These are phyloP conservation scores for Heliconius ethilla DNA, from an alignment of 2,888 invertebrate species.

Conservation along the genomic window DNA sequence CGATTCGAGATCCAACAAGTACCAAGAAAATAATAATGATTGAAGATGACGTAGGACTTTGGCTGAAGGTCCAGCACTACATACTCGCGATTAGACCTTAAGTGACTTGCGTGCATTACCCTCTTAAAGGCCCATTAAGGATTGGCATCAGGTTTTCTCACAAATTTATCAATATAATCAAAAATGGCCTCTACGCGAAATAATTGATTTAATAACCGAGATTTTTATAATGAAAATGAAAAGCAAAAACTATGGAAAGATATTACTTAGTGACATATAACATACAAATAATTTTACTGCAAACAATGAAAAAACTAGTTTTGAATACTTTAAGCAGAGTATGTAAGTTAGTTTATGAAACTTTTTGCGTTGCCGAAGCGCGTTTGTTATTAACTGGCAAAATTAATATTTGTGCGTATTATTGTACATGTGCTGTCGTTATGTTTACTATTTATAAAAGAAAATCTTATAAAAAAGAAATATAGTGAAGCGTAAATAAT, in stretches of 20 bases:
- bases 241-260: neutral
- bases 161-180: conserved; percentile 12
- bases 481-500: conserved; percentile 14
- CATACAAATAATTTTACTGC: neutral
- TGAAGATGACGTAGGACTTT: conserved; percentile 44
- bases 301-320: conserved; percentile 3
- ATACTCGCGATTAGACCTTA: neutral
- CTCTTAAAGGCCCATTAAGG: conserved; percentile 12
- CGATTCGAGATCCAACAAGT: conserved; percentile 54
- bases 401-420: neutral
- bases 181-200: conserved; percentile 36
- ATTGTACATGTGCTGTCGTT: neutral
- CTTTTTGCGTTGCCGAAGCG: neutral
- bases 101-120: conserved; percentile 16
- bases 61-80: conserved; percentile 22
- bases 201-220: conserved; percentile 3
- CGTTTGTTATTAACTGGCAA: neutral
- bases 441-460: neutral
- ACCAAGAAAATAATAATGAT: conserved; percentile 54
- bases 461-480: neutral
- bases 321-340: conserved; percentile 4
- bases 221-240: neutral
- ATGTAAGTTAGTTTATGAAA: conserved; percentile 27
- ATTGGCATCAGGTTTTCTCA: conserved; percentile 4
- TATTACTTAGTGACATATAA: neutral